Evolutionary conservation across 2,888 invertebrate species (phyloP).

Genomic region (Stictocephala bisonia): DNA sequence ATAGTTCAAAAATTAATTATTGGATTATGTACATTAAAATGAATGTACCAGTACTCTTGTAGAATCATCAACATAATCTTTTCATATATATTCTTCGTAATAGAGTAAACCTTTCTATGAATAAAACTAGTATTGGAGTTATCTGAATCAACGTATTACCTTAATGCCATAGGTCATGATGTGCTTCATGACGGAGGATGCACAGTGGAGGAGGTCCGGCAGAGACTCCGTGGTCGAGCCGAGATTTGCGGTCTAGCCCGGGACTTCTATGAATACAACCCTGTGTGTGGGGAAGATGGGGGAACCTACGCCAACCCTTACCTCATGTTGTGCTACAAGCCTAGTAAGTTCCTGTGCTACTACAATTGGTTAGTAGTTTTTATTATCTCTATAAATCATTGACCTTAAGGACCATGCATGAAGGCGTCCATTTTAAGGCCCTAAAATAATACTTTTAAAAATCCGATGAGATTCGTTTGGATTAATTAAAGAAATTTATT

Average conservation of each 20-base stretch:
- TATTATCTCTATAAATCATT: too few species aligned
- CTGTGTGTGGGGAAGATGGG: conserved; percentile 85
- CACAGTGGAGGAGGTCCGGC: conserved; percentile 63
- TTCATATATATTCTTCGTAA: too few species aligned
- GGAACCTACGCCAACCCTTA: conserved; percentile 86
- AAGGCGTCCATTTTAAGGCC: not conserved
- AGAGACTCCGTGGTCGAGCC: conserved; percentile 80
- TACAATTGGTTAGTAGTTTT: too few species aligned
- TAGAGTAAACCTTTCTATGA: too few species aligned
- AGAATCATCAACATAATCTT: too few species aligned
- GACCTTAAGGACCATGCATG: too few species aligned
- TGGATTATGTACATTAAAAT: too few species aligned
- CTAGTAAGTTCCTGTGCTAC: conserved; percentile 70
- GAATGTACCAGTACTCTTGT: too few species aligned
- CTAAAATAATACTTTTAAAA: not conserved
- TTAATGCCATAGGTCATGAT: conserved; percentile 37
- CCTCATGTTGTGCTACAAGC: conserved; percentile 43
- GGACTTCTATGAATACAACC: conserved; percentile 65
- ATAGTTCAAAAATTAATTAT: not conserved
- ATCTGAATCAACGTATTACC: not conserved
- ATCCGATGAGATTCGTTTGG: not conserved
- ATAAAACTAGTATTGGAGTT: too few species aligned
- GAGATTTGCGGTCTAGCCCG: conserved; percentile 89
- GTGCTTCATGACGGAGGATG: conserved; percentile 51
- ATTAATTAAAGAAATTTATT: too few species aligned